phyloP scores from a whole-genome alignment of 2,888 invertebrate species.

The Dicycla oo region DNA sequence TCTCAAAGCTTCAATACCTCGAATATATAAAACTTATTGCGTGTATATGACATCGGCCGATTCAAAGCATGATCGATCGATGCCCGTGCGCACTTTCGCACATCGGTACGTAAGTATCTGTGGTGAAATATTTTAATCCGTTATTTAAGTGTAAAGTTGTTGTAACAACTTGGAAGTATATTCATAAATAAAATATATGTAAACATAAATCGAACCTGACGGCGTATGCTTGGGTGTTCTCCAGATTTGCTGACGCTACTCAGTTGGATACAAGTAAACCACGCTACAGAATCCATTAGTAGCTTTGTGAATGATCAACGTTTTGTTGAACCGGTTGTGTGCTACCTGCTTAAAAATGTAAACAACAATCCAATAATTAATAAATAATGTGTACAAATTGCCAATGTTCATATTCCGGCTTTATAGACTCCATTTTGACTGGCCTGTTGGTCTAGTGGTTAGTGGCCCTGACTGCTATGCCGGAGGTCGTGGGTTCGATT shows the following conservation, averaged over 20 bases:
- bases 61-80: constrained; percentile 77
- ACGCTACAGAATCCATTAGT: background rate
- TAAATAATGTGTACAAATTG: background rate
- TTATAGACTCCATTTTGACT: background rate
- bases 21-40: constrained; percentile 65
- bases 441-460: too few species aligned
- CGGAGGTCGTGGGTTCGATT: too few species aligned
- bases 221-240: constrained; percentile 39
- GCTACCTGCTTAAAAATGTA: background rate
- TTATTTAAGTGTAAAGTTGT: constrained; percentile 48
- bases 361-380: background rate
- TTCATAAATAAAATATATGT: constrained; percentile 40
- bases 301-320: background rate
- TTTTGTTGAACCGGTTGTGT: background rate
- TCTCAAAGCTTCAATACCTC: constrained; percentile 57
- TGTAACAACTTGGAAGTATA: constrained; percentile 38
- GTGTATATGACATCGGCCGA: constrained; percentile 67
- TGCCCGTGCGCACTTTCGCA: constrained; percentile 54
- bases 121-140: constrained; percentile 55
- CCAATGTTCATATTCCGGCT: background rate
- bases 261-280: background rate
- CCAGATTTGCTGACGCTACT: constrained; percentile 7
- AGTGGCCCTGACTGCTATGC: too few species aligned
- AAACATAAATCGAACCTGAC: constrained; percentile 36
- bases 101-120: constrained; percentile 41